Base-by-base conservation (phyloP, 2,888 invertebrate genomes). In the Xanthorhoe designata region DNA sequence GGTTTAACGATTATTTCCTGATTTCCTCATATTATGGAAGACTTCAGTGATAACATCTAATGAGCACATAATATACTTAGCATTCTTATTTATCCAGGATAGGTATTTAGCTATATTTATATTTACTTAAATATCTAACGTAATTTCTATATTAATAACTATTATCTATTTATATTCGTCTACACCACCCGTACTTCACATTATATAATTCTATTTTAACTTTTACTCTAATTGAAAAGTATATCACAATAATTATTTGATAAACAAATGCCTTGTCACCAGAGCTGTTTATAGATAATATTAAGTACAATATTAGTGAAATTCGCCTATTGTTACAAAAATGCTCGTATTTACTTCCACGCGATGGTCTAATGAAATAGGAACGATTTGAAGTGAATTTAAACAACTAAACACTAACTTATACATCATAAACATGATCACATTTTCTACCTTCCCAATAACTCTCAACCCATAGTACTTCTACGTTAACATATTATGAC, bases 401-500 rank as follows among this genome's bases (percentile, higher is more conserved):
- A 77, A 76, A 78, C 78, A 78, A 83, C 85, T 88, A 84, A 70
- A 77, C 70, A 60, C 75, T 88, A 86, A 78, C 73, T 83, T 85
- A 66, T 19, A 58, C 76, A 74, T 80, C 84, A 84, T 86, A 87
- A 79, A 77, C 82, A 80, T 81, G 83, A 91, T 91, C 92, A 91
- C 90, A 90, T 87, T 83, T 85, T 85, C 84, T 86, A 84, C 85
- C 61, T 84, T 82, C 78, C 78, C 78, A 81, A n/a, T n/a, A 82
- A 79, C 80, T 84, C 84, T 81, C 82, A 81, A 85, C 77, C 76
- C 79, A 79, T 77, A 81, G 89, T 89, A 90, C 87, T 83, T 86
- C 87, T 90, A 89, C 81, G 83, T 84, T 90, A 89, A 91, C 89
- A 89, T 92, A 93, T 92, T 92, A 92, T 93, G 93, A 93, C 93